Evolutionary conservation across 2,797 vertebrate genomes (phyloP).

Genomic region (Typhlichthys subterraneus): DNA sequence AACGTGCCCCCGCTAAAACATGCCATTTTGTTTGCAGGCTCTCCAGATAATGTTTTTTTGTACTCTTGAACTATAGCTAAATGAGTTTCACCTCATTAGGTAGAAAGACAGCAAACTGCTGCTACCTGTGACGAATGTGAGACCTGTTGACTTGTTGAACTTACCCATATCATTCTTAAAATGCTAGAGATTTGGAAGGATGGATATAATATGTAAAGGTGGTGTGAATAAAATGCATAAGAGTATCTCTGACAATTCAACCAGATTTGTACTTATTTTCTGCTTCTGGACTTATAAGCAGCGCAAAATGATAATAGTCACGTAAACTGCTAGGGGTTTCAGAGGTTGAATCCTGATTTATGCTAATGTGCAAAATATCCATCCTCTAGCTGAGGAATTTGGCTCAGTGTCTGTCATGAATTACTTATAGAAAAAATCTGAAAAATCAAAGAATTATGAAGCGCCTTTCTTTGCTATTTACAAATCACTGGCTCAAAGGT

Average conservation of each 20-base stretch:
- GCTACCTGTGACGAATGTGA: constrained; percentile 47
- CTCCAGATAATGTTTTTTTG: constrained; percentile 40
- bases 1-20: constrained; percentile 27
- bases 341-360: constrained; percentile 25
- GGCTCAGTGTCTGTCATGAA: constrained; percentile 38
- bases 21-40: constrained; percentile 52
- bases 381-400: constrained; percentile 8
- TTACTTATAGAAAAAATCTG: constrained; percentile 28
- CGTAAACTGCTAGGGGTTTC: constrained; percentile 11
- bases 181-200: not conserved
- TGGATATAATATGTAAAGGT: constrained; percentile 22
- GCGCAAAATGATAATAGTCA: constrained; percentile 10
- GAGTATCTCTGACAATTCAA: constrained; percentile 25
- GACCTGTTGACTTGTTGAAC: constrained; percentile 8
- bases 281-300: constrained; percentile 11
- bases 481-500: constrained; percentile 26
- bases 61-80: constrained; percentile 19
- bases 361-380: constrained; percentile 26
- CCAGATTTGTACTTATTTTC: not conserved
- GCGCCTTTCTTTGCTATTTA: constrained; percentile 18
- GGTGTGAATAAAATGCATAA: constrained; percentile 27
- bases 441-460: constrained; percentile 7
- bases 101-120: constrained; percentile 38
- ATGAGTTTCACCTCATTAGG: constrained; percentile 53
- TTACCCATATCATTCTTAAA: constrained; percentile 3